Base-by-base conservation (phyloP, 2,888 invertebrate genomes). In the Lydus trimaculatus region DNA sequence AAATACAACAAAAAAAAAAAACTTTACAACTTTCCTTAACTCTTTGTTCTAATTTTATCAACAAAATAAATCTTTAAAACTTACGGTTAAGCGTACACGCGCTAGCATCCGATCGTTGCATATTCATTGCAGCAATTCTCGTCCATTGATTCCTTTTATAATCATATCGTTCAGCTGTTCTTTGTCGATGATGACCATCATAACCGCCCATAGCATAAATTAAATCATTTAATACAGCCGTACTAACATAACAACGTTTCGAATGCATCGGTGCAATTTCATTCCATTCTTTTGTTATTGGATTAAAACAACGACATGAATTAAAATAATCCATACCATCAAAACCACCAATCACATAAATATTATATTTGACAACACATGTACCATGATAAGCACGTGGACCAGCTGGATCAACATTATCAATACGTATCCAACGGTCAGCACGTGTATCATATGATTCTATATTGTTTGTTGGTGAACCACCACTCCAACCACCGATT, bases 371-470 rank as follows among this genome's bases (percentile, higher is more conserved):
- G 0, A 97, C 89, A 0, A 96, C 94, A 0, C 94, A 95, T 0
- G 95, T 94, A n/a, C 97, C 97, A 81, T 97, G 97, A 83, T 97
- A 97, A 0, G 96, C 97, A 64, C 97, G 88, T 0, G 96, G 94
- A 28, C 95, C 96, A 13, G 90, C 89, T 2, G 93, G 91, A 84
- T 95, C 95, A 58, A 93, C 92, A 80, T 94, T 92, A 73, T 90
- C 89, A 11, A 93, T 91, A 87, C 90, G 91, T 62, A 95, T 92
- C 96, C 96, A 96, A 60, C 95, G 90, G 85, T 96, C 96, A 0
- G 96, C 95, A 77, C 95, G 87, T 0, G 94, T 94, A 78, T 96
- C 96, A 81, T 96, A 96, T 0, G 95, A 94, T 84, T 96, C 96
- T 73, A 96, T 94, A 82, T 91, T 92, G 74, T 86, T 91, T 23